These are phyloP conservation scores for Neoascia interrupta DNA, from an alignment of 2,888 invertebrate species.

Conservation along the genomic window DNA sequence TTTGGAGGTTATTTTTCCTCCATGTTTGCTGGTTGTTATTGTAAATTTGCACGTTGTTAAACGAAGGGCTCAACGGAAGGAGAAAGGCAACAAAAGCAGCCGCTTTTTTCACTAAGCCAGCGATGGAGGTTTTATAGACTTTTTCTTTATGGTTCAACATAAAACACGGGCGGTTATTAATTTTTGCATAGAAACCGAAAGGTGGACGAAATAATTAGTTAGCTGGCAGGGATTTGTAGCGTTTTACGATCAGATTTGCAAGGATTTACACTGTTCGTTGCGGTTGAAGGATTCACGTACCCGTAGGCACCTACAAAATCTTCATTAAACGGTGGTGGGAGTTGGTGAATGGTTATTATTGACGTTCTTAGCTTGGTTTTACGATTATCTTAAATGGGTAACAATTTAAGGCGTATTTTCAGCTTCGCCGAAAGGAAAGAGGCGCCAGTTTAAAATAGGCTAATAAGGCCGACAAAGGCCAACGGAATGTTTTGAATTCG, in stretches of 20 bases:
- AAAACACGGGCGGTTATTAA: constrained; percentile 38
- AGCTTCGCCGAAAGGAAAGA: too few species aligned
- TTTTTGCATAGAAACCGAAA: constrained; percentile 6
- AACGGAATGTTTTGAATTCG: too few species aligned
- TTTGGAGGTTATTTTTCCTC: background rate
- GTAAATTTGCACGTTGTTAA: constrained; percentile 67
- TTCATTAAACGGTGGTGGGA: too few species aligned
- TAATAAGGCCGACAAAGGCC: too few species aligned
- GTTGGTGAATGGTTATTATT: too few species aligned
- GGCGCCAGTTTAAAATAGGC: too few species aligned
- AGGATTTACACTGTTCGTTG: constrained; percentile 29
- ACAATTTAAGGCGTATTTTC: too few species aligned
- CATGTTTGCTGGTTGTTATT: background rate
- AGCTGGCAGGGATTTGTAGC: background rate
- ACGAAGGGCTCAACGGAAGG: constrained; percentile 34
- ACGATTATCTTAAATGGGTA: too few species aligned
- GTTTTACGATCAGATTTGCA: constrained; percentile 26
- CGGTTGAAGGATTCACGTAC: too few species aligned
- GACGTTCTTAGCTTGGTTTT: too few species aligned
- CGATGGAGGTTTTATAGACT: constrained; percentile 38
- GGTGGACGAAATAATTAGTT: constrained; percentile 11
- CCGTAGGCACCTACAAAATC: too few species aligned
- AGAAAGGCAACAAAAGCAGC: constrained; percentile 18
- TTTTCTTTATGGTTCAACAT: constrained; percentile 55
- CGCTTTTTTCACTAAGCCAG: constrained; percentile 35